Evolutionary conservation across 2,113 vertebrate species (phyloP), one percentile per base, ranked within the genome.

Genomic region (Barbus barbus): DNA sequence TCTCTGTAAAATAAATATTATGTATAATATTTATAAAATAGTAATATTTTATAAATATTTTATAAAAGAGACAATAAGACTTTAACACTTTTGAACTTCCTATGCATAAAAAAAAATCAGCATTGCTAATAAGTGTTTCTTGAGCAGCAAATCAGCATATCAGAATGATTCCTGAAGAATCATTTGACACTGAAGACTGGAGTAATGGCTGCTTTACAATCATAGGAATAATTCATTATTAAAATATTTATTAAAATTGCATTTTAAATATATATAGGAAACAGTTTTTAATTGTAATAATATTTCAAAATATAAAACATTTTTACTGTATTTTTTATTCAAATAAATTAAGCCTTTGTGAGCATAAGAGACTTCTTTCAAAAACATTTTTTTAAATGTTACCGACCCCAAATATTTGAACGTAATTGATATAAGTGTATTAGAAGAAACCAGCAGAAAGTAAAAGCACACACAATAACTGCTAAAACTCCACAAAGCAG

Each of bases 401-500:
- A 65, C 16, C 0, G 16, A 33, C 7, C 3, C 31, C 8, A 20
- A 20, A 20, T 20, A 22, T 69, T 22, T 36, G 3, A 67, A 20
- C 28, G 18, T 3, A 33, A 65, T 65, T 48, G 46, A 48, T 48
- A 20, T 26, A 4, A 53, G 73, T 76, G 48, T 28, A 56, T 20
- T 53, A 24, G 41, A 61, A 61, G 9, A 78, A 18, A 46, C 7
- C 75, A 5, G 9, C 58, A 69, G 53, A 63, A 26, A 36, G n/a
- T 28, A 48, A 28, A 46, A 63, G 5, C 11, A 6, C 9, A 26
- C 16, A 60, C 20, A 58, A 76, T n/a, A 88, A 65, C 48, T 24
- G 38, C 61, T 12, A 33, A 67, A 67, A 74, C 51, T 33, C 65
- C 38, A 69, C 18, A 83, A 73, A 83, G 73, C n/a, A 2, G 13